These are phyloP conservation scores for Helicoverpa zea DNA, from an alignment of 1,140 invertebrate genomes.

Conservation along the genomic window DNA sequence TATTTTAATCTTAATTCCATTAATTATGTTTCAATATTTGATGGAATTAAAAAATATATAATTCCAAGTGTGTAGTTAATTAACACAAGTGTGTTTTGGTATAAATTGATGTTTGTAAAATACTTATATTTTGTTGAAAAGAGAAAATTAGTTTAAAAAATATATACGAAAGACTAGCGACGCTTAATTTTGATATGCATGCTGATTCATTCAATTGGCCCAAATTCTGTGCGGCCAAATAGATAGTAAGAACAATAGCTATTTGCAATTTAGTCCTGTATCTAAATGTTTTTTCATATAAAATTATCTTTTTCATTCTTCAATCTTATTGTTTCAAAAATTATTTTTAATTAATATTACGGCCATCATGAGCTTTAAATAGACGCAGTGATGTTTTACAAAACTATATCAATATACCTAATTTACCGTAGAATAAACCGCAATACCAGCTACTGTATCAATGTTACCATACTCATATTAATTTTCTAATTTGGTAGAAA, in stretches of 20 bases:
- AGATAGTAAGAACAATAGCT: background rate
- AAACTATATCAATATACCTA: constrained; percentile 10
- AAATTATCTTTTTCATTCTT: background rate
- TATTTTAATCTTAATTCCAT: background rate
- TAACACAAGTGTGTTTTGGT: too few species aligned
- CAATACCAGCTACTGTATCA: background rate
- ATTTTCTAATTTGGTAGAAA: constrained; percentile 3
- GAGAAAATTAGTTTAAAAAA: background rate
- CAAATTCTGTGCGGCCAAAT: constrained; percentile 14
- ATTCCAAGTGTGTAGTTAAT: background rate
- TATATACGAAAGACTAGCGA: background rate
- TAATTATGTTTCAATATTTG: constrained; percentile 24
- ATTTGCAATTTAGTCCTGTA: constrained; percentile 2
- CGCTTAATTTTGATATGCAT: background rate
- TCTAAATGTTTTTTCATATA: background rate
- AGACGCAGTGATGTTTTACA: constrained; percentile 26
- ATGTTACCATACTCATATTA: constrained; percentile 32
- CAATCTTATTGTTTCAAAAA: constrained; percentile 8
- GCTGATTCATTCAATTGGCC: background rate
- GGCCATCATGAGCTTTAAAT: constrained; percentile 42
- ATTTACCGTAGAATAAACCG: background rate
- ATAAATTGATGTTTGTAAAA: constrained; percentile 16
- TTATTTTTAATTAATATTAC: constrained; percentile 4
- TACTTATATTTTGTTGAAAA: background rate
- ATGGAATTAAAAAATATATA: background rate